phyloP scores from a whole-genome alignment of 2,113 vertebrate species.

The Forbesichthys papilliferus region DNA sequence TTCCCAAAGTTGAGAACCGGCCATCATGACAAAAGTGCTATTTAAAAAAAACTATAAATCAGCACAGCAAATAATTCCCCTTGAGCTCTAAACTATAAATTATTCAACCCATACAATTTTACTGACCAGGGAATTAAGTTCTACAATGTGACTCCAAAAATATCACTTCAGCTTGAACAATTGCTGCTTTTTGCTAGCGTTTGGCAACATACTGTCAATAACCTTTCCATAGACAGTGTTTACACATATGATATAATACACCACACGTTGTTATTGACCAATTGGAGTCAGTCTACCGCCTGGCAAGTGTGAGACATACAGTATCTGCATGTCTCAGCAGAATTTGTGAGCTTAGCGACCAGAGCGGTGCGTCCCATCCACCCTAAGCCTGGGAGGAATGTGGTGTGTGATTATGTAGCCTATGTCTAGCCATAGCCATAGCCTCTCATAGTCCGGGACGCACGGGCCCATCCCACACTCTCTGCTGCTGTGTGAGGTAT shows the following conservation, averaged over 20 bases:
- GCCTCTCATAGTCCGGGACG: constrained; percentile 36
- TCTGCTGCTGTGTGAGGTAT: constrained; percentile 50
- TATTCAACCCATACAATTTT: constrained; percentile 16
- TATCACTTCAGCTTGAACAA: constrained; percentile 11
- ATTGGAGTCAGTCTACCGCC: constrained; percentile 39
- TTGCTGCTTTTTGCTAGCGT: background rate
- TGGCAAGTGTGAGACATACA: constrained; percentile 26
- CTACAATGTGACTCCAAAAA: constrained; percentile 19
- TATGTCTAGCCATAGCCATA: constrained; percentile 47
- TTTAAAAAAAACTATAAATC: constrained; percentile 34
- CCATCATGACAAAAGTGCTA: constrained; percentile 13
- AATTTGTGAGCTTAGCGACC: constrained; percentile 39
- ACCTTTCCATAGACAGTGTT: constrained; percentile 1
- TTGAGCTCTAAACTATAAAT: constrained; percentile 30
- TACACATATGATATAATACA: background rate
- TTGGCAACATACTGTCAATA: constrained; percentile 3
- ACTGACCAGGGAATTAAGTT: constrained; percentile 16
- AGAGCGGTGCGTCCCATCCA: constrained; percentile 51
- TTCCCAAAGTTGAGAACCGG: constrained; percentile 48
- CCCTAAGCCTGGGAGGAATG: constrained; percentile 61
- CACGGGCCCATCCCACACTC: constrained; percentile 52
- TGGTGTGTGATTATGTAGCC: constrained; percentile 44
- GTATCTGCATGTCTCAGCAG: constrained; percentile 54
- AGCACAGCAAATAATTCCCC: constrained; percentile 11
- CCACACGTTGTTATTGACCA: constrained; percentile 13